Evolutionary conservation across 1,140 invertebrate genomes (phyloP), one percentile per base, ranked within the genome.

Genomic region (Drosophila watanabei): DNA sequence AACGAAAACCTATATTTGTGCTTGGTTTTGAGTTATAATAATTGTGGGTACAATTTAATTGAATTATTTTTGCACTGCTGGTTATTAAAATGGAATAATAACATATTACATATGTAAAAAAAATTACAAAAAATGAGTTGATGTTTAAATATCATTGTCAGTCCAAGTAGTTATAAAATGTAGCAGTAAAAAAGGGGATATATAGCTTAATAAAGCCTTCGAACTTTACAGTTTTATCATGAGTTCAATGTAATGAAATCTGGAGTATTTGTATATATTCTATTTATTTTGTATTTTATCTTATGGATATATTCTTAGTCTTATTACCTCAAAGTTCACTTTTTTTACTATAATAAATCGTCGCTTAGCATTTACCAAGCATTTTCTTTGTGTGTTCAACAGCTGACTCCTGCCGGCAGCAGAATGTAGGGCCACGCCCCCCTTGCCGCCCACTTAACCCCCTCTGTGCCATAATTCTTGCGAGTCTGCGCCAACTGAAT

Each of bases 401-500:
- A 62, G 75, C 65, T 71, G 65, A 70, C 65, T 65, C 52, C 73
- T 76, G 71, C 73, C 73, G 70, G 70, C 54, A 59, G 45, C 66
- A 60, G 24, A 37, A 72, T 20, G 65, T 69, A 51, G 49, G 41
- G 45, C 43, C 43, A 49, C 68, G n/a, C n/a, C 54, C 51, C 5
- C 37, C 16, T 13, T 10, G 16, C 51, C 43, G 7, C 30, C 43
- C 52, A 70, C 45, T 79, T 73, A 51, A 54, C 33, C 45, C 51
- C 20, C 46, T 41, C 58, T 54, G 52, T 28, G 70, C 68, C 62
- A 86, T 86, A 69, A 85, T 62, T 78, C 43, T 48, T 70, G 49
- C 48, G 43, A 65, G 79, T 69, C 59, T 80, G 68, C 66, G 72
- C 72, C 63, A 90, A 92, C 79, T 89, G 81, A 85, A 91, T 85